phyloP scores from a whole-genome alignment of 2,888 invertebrate species.

The Sphinx pinastri region DNA sequence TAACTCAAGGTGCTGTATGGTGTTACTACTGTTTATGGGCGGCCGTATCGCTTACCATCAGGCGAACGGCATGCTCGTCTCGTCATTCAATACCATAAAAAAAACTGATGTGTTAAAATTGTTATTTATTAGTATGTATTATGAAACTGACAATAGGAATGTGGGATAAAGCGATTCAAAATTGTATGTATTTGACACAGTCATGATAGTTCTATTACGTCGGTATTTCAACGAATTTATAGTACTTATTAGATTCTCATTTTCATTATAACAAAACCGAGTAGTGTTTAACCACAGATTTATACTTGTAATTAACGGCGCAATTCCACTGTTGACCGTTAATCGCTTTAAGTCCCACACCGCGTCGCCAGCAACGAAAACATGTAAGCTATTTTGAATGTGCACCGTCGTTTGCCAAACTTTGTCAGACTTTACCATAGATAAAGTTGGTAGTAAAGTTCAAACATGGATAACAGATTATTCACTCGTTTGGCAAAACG shows the following conservation, averaged over 20 bases:
- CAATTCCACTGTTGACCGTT: background rate
- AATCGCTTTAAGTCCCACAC: background rate
- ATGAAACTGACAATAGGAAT: background rate
- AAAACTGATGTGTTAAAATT: background rate
- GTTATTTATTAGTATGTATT: constrained; percentile 3
- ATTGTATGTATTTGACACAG: background rate
- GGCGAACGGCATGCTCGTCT: too few species aligned
- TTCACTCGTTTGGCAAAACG: constrained; percentile 13
- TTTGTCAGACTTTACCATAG: constrained; percentile 16
- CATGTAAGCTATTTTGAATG: background rate
- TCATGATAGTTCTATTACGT: background rate
- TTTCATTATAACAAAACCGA: too few species aligned
- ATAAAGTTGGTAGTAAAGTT: constrained; percentile 13
- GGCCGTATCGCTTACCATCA: too few species aligned
- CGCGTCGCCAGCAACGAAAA: background rate
- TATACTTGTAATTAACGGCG: too few species aligned
- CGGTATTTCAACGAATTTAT: too few species aligned
- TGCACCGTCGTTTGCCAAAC: constrained; percentile 6
- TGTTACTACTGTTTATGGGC: too few species aligned
- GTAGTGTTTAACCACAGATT: too few species aligned
- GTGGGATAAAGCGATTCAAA: background rate
- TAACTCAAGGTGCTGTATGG: too few species aligned
- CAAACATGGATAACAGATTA: constrained; percentile 16
- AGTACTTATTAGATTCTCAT: too few species aligned
- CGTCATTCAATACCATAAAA: too few species aligned